Conservation (phyloP, 2,113 vertebrate species). For the Oreotrochilus melanogaster region DNA sequence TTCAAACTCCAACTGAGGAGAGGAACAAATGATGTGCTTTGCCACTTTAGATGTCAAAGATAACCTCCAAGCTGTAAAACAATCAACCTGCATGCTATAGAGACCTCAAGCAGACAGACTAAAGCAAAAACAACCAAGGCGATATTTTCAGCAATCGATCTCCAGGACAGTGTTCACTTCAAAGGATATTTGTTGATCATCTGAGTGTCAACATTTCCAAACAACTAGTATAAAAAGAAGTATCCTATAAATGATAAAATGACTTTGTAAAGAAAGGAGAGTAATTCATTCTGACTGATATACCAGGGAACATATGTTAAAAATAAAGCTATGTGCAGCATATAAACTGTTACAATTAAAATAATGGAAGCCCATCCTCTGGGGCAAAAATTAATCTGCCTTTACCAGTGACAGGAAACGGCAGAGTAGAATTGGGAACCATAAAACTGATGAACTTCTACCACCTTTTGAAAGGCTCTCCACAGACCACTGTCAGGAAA, state of each 20-base stretch:
- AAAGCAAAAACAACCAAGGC: conserved; percentile 31
- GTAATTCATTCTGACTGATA: conserved; percentile 52
- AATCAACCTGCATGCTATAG: neutral
- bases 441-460: neutral
- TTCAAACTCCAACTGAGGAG: neutral
- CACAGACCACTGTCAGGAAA: neutral
- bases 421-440: neutral
- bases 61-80: conserved; percentile 61
- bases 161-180: conserved; percentile 61
- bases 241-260: conserved; percentile 66
- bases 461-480: neutral
- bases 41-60: conserved; percentile 57
- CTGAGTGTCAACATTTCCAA: conserved; percentile 73
- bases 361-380: neutral
- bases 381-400: neutral
- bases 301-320: conserved; percentile 75
- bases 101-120: neutral
- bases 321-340: conserved; percentile 61
- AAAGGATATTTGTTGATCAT: conserved; percentile 42
- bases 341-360: conserved; percentile 25
- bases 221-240: conserved; percentile 60
- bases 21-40: neutral
- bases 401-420: conserved; percentile 39
- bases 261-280: conserved; percentile 70
- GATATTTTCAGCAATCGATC: conserved; percentile 71